Evolutionary conservation across 2,797 vertebrate species (phyloP).

Genomic region (Phalanger gymnotis): DNA sequence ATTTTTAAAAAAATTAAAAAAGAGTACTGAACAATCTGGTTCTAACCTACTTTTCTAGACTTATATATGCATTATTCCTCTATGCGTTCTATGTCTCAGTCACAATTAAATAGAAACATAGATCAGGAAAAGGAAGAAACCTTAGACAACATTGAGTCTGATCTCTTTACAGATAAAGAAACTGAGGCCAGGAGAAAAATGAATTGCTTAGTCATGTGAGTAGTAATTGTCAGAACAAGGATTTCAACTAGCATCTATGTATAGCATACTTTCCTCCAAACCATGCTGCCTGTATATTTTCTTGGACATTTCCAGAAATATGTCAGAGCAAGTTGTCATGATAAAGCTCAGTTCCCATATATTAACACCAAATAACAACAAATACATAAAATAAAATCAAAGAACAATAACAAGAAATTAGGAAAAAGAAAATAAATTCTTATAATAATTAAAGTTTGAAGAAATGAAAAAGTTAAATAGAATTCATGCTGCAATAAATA

Average conservation of each 20-base stretch:
- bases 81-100: not conserved
- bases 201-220: not conserved
- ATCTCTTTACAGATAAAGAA: not conserved
- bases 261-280: not conserved
- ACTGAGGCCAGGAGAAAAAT: not conserved
- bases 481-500: not conserved
- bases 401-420: not conserved
- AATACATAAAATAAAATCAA: not conserved
- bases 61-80: not conserved
- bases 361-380: not conserved
- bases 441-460: not conserved
- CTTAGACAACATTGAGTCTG: not conserved
- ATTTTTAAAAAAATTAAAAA: too few species aligned
- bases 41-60: not conserved
- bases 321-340: not conserved
- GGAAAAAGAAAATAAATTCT: not conserved
- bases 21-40: not conserved
- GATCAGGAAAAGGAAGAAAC: not conserved
- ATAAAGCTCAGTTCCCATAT: not conserved
- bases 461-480: not conserved
- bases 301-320: not conserved
- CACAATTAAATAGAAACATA: not conserved
- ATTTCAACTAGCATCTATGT: not conserved
- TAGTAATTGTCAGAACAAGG: not conserved
- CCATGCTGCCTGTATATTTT: not conserved